These are phyloP conservation scores for Cardinalis cardinalis DNA, from an alignment of 2,113 vertebrate species.

Conservation along the genomic window DNA sequence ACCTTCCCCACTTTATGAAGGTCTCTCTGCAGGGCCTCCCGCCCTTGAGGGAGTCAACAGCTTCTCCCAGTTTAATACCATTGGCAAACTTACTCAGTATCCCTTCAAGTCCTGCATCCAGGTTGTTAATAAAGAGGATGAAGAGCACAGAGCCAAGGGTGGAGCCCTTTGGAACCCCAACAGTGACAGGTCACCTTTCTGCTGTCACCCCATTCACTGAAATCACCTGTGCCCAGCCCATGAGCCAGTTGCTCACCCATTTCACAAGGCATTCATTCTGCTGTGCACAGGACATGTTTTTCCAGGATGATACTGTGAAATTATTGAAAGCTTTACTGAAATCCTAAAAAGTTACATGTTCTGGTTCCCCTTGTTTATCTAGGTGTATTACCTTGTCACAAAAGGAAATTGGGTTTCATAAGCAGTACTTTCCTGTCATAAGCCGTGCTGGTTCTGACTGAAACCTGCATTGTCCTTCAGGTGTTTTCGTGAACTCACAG, in stretches of 20 bases:
- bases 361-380: background rate
- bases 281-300: background rate
- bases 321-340: background rate
- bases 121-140: background rate
- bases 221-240: fast-evolving
- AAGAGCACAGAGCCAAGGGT: background rate
- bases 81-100: background rate
- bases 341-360: background rate
- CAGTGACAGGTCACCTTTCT: background rate
- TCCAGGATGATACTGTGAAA: background rate
- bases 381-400: background rate
- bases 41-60: background rate
- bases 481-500: background rate
- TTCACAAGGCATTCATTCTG: fast-evolving
- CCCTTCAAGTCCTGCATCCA: background rate
- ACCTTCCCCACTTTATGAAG: background rate
- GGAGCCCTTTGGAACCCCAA: background rate
- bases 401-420: background rate
- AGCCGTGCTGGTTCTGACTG: background rate
- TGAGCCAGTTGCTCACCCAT: background rate
- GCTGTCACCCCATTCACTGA: background rate
- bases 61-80: background rate
- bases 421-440: background rate
- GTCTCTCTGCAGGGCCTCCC: background rate
- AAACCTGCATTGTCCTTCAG: background rate